Conservation (phyloP, 2,797 vertebrate species). For the Sebastes cheni region DNA sequence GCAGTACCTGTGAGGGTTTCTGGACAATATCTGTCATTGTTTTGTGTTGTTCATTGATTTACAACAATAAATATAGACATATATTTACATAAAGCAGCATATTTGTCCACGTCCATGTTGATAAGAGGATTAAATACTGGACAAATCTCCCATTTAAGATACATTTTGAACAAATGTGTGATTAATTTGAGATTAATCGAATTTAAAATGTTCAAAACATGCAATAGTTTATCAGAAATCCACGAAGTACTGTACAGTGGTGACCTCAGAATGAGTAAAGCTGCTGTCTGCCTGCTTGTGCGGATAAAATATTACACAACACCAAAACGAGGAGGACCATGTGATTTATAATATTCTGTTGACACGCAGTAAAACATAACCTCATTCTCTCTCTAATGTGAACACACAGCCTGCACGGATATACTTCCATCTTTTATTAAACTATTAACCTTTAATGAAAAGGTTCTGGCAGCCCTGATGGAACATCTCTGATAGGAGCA, state of each 20-base stretch:
- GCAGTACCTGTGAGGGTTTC: no score
- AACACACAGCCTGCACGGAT: no score
- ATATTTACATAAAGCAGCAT: no score
- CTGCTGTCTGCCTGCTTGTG: neutral
- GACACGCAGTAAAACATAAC: neutral
- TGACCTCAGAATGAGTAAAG: neutral
- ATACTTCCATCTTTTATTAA: neutral
- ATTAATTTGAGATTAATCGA: neutral
- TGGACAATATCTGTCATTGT: no score
- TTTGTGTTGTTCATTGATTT: no score
- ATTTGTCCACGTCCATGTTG: no score
- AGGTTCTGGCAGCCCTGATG: neutral
- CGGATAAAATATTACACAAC: neutral
- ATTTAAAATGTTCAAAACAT: neutral
- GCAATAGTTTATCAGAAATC: neutral
- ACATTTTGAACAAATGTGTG: no score
- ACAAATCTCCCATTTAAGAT: no score
- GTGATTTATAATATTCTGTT: neutral
- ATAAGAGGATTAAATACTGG: no score
- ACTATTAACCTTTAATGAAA: neutral
- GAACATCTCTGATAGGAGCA: slow-evolving; percentile 1
- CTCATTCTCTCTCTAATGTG: neutral
- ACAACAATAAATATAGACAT: no score
- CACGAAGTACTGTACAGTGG: no score
- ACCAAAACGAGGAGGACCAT: neutral